Evolutionary conservation across 1,140 invertebrate genomes (phyloP), one percentile per base, ranked within the genome.

Genomic region (Drosophila kurseongensis): DNA sequence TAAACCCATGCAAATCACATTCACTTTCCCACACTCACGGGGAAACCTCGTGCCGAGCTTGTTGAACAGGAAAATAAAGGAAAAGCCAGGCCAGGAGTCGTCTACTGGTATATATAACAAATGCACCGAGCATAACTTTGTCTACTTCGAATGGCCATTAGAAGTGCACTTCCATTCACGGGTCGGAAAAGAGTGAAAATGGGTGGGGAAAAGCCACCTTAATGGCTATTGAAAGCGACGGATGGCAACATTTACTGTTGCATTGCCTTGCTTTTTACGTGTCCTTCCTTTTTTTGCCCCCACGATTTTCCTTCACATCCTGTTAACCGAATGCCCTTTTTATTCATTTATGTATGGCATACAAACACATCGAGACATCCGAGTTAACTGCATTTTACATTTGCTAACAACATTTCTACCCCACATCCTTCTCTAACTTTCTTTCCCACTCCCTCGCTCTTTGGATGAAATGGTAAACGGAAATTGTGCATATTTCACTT

Each of bases 401-500:
- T 73, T 65, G 59, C 72, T 75, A 75, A 75, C 72, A 75, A 58
- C 80, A 63, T 60, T 71, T 41, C 52, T 50, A 78, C 58, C 63
- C 63, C 71, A 80, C 50, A 68, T 68, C 65, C 65, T 68, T 0
- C 63, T 40, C 32, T 27, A 42, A 38, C 27, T 42, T 27, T 41
- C 55, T 35, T 29, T 16, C 14, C 36, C 35, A n/a, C 9, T 14
- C 7, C 10, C n/a, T 12, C 9, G 47, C 47, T n/a, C 62, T 48
- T 61, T 38, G 48, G 50, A 29, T 52, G 35, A 61, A 77, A 61
- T 51, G 66, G 67, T 61, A 76, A 84, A 65, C 84, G 75, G 63
- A 77, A 85, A 82, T 89, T 83, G 76, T 84, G 73, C 80, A 88
- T 88, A 88, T 88, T 88, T 89, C 84, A 88, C 80, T 89, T 84